These are phyloP conservation scores for Lophochroa leadbeateri DNA, from an alignment of 2,113 vertebrate genomes.

Conservation along the genomic window DNA sequence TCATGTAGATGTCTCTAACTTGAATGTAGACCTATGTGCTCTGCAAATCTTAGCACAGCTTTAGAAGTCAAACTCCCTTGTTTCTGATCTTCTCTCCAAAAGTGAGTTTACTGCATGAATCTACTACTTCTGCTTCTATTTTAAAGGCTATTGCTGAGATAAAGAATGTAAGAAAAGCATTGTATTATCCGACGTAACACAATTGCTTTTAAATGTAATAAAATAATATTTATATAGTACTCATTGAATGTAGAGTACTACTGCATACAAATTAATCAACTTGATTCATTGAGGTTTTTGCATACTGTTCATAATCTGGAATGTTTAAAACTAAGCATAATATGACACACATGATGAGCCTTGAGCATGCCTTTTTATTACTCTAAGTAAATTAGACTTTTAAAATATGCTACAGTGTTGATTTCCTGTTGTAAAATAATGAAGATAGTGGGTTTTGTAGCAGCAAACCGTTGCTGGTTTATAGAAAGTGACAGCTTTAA, in stretches of 20 bases:
- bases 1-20: neutral
- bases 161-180: neutral
- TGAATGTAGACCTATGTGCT: neutral
- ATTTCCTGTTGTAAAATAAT: constrained; percentile 47
- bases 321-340: constrained; percentile 11
- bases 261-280: constrained; percentile 1
- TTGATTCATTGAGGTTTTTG: neutral
- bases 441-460: constrained; percentile 8
- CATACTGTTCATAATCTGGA: neutral
- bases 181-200: constrained; percentile 4
- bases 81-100: accelerated
- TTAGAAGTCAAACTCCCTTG: neutral
- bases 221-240: constrained; percentile 27
- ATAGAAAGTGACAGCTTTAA: constrained; percentile 36
- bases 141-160: neutral
- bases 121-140: neutral
- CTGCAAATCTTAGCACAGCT: neutral
- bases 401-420: neutral
- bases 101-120: neutral
- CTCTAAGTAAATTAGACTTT: constrained; percentile 42
- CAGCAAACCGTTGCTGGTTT: constrained; percentile 1
- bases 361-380: constrained; percentile 47
- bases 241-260: neutral
- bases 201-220: constrained; percentile 39
- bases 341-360: constrained; percentile 15